A percentile compares a stretch with the other conserved stretches of the same genome.
Conservation (phyloP, 2,113 vertebrate species). For the Pogona vitticeps region DNA sequence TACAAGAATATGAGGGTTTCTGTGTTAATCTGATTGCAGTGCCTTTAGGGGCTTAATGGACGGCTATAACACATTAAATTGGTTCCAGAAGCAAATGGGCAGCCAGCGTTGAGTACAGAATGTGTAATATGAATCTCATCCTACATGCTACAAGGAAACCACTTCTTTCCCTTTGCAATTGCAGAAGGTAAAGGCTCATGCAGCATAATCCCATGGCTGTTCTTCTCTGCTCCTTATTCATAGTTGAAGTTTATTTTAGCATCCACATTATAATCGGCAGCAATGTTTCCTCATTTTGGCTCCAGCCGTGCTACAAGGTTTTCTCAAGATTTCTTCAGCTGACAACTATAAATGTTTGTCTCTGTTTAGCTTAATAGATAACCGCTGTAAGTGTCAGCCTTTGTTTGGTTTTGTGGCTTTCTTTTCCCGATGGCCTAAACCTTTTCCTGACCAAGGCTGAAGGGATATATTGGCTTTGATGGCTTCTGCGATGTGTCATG, state of each 20-base stretch:
- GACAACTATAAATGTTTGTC: background rate
- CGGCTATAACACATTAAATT: background rate
- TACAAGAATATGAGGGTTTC: background rate
- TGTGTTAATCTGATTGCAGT: background rate
- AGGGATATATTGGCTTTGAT: background rate
- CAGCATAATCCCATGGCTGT: background rate
- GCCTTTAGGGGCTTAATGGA: background rate
- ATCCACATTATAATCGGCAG: background rate
- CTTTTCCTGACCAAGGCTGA: slow-evolving; percentile 1
- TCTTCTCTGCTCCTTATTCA: background rate
- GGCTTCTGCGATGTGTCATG: background rate
- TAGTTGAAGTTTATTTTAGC: slow-evolving; percentile 15
- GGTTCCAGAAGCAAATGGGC: background rate
- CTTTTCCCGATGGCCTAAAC: slow-evolving; percentile 7
- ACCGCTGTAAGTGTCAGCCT: slow-evolving; percentile 28
- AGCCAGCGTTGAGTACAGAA: background rate
- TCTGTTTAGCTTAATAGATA: slow-evolving; percentile 13
- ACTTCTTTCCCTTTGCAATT: background rate
- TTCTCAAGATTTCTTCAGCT: background rate
- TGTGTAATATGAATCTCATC: background rate
- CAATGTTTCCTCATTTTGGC: slow-evolving; percentile 10
- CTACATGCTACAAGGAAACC: too few relatives aligned
- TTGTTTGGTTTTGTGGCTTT: slow-evolving; percentile 33
- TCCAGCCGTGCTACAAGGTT: background rate
- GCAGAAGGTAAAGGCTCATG: background rate